Evolutionary conservation across 2,888 invertebrate species (phyloP).

Genomic region (Chydorus sphaericus): DNA sequence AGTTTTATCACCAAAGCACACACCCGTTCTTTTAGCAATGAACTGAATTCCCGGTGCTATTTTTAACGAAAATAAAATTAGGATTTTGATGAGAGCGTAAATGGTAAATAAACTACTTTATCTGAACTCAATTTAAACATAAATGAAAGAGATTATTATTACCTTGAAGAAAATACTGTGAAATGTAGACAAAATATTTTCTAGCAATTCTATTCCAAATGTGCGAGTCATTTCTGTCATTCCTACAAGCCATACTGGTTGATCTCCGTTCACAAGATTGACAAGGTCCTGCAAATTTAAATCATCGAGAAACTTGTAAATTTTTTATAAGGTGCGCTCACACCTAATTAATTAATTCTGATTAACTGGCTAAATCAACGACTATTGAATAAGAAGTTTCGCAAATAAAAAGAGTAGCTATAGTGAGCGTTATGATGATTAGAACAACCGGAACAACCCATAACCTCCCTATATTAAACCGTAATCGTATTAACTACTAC

Average conservation of each 20-base stretch:
- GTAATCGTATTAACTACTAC: too few species aligned
- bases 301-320: too few species aligned
- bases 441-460: too few species aligned
- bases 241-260: constrained; percentile 86
- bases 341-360: too few species aligned
- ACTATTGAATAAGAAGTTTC: too few species aligned
- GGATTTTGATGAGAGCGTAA: too few species aligned
- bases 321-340: too few species aligned
- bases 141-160: too few species aligned
- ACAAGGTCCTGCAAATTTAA: constrained; percentile 63
- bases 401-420: too few species aligned
- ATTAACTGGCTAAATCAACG: too few species aligned
- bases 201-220: constrained; percentile 86
- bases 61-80: constrained; percentile 27
- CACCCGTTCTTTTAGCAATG: constrained; percentile 86
- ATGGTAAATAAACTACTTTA: constrained; percentile 1
- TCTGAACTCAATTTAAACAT: background rate
- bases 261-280: constrained; percentile 88
- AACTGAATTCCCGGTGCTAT: constrained; percentile 85
- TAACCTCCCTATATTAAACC: too few species aligned
- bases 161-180: constrained; percentile 72
- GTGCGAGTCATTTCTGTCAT: constrained; percentile 95
- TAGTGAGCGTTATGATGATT: too few species aligned
- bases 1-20: constrained; percentile 96
- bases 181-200: constrained; percentile 79